A percentile compares a stretch with the other conserved stretches of the same genome.
phyloP scores from a whole-genome alignment of 2,888 invertebrate species.

The Aphidius colemani region DNA sequence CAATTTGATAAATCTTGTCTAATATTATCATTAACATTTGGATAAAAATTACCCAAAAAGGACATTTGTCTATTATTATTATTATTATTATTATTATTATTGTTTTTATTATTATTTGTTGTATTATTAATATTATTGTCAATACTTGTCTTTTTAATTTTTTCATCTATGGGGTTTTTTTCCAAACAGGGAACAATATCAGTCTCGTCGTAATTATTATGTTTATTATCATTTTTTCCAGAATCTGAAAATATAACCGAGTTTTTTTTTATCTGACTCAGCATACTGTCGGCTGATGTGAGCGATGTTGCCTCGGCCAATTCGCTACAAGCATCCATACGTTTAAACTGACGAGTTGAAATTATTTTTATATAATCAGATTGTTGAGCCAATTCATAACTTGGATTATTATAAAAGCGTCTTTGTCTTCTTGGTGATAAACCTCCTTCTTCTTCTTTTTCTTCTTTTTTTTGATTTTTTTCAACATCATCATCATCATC shows the following conservation, averaged over 20 bases:
- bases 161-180: conserved; percentile 49
- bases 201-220: conserved; percentile 42
- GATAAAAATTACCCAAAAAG: conserved; percentile 45
- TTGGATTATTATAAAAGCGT: conserved; percentile 49
- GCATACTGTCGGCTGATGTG: conserved; percentile 38
- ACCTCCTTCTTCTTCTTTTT: conserved; percentile 6
- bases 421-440: conserved; percentile 30
- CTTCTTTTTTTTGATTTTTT: not conserved
- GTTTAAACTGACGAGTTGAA: conserved; percentile 39
- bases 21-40: conserved; percentile 33
- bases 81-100: conserved; percentile 12
- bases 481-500: conserved; percentile 29
- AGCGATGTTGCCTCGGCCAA: conserved; percentile 39
- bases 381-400: conserved; percentile 55
- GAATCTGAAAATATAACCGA: conserved; percentile 56
- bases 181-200: conserved; percentile 56
- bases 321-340: conserved; percentile 56
- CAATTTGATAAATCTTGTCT: conserved; percentile 6
- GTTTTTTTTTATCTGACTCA: conserved; percentile 59
- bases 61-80: conserved; percentile 25
- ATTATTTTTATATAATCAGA: conserved; percentile 48
- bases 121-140: conserved; percentile 21
- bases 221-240: conserved; percentile 49
- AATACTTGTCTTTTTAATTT: conserved; percentile 15
- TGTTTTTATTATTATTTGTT: not conserved